Evolutionary conservation across 2,797 vertebrate species (phyloP).

Genomic region (Onychomys arenicola): DNA sequence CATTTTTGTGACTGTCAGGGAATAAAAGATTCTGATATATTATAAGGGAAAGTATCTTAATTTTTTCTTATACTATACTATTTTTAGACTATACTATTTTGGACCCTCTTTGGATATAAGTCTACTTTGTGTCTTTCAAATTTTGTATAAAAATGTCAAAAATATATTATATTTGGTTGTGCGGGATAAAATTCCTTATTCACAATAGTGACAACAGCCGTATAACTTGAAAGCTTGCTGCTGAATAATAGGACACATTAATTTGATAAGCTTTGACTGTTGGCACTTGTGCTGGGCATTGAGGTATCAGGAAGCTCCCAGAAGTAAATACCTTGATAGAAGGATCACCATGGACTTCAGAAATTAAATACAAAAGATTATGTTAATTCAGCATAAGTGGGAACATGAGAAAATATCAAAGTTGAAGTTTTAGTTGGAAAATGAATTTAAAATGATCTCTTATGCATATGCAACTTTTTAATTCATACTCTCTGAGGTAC

Average conservation of each 20-base stretch:
- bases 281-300: constrained; percentile 60
- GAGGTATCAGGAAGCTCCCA: constrained; percentile 65
- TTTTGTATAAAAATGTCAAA: background rate
- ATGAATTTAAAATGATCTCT: constrained; percentile 82
- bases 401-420: constrained; percentile 82
- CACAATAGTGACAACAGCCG: constrained; percentile 8
- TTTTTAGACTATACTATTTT: constrained; percentile 55
- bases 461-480: constrained; percentile 83
- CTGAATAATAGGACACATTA: constrained; percentile 55
- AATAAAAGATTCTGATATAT: constrained; percentile 41
- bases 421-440: constrained; percentile 82
- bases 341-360: constrained; percentile 76
- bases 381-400: constrained; percentile 76
- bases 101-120: constrained; percentile 27
- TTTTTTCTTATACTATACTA: constrained; percentile 4
- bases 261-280: constrained; percentile 61
- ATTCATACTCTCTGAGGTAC: constrained; percentile 80
- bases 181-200: constrained; percentile 20
- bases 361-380: constrained; percentile 81
- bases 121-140: background rate
- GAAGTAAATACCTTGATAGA: constrained; percentile 77
- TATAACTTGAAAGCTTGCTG: constrained; percentile 57
- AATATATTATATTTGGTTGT: constrained; percentile 10
- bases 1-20: constrained; percentile 15
- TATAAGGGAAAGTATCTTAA: constrained; percentile 4